These are phyloP conservation scores for Esox lucius DNA, from an alignment of 2,797 vertebrate species.

Conservation along the genomic window DNA sequence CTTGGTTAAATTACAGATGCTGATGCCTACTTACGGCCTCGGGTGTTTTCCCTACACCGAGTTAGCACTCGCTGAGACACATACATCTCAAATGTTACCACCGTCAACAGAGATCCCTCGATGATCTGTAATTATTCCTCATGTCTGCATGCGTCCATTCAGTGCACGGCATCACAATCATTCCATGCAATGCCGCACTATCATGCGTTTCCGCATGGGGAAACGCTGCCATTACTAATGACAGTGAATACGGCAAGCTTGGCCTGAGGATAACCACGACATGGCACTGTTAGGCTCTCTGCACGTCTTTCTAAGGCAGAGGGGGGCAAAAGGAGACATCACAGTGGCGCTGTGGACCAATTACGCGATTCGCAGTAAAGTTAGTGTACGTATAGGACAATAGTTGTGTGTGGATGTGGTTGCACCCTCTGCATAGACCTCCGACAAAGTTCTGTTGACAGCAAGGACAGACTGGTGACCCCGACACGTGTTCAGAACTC, in stretches of 20 bases:
- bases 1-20: too few species aligned
- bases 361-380: not conserved
- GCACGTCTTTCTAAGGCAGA: not conserved
- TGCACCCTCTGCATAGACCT: not conserved
- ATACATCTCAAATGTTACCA: not conserved
- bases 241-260: not conserved
- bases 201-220: not conserved
- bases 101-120: not conserved
- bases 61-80: too few species aligned
- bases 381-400: not conserved
- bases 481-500: not conserved
- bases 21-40: too few species aligned
- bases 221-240: not conserved
- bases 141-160: not conserved
- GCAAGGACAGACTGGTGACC: not conserved
- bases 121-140: not conserved
- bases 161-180: not conserved
- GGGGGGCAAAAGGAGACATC: not conserved
- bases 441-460: not conserved
- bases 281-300: not conserved
- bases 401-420: not conserved
- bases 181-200: not conserved
- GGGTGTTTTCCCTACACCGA: too few species aligned
- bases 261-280: not conserved
- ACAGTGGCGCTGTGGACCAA: not conserved